Percentiles rank a stretch among this genome's conserved stretches.
Conservation (phyloP, 1,140 invertebrate genomes). For the Diorhabda elongata region DNA sequence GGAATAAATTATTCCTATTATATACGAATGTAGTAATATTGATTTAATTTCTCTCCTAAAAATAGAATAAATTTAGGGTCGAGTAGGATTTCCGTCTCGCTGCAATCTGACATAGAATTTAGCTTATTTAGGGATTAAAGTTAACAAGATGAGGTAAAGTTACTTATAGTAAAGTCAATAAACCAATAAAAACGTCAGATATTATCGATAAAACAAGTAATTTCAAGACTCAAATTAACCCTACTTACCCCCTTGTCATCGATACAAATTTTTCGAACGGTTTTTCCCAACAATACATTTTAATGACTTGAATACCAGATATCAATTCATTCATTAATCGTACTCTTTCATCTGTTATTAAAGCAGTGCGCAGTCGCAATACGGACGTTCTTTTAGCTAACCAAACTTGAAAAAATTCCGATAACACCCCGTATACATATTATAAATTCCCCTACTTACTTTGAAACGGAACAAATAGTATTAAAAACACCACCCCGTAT, state of each 20-base stretch:
- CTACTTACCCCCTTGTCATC: constrained; percentile 40
- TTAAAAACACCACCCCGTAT: constrained; percentile 72
- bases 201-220: no score
- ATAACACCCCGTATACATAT: neutral
- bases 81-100: no score
- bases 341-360: constrained; percentile 58
- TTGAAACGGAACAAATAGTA: constrained; percentile 81
- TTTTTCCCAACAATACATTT: constrained; percentile 88
- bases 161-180: no score
- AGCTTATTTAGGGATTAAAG: no score
- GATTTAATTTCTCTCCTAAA: constrained; percentile 62
- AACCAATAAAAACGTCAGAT: no score
- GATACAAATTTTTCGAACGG: constrained; percentile 47
- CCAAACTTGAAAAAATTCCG: constrained; percentile 26
- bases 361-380: constrained; percentile 50
- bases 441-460: constrained; percentile 46
- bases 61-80: constrained; percentile 4
- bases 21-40: constrained; percentile 63
- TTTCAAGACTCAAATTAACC: no score
- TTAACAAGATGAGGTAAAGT: no score
- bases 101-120: no score
- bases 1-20: constrained; percentile 68
- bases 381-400: constrained; percentile 47
- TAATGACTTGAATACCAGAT: constrained; percentile 68
- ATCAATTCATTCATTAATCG: constrained; percentile 63